Percentiles rank a stretch among this genome's conserved stretches.
Evolutionary conservation across 2,888 invertebrate genomes (phyloP).

Genomic region (Dicyrtomina minuta): DNA sequence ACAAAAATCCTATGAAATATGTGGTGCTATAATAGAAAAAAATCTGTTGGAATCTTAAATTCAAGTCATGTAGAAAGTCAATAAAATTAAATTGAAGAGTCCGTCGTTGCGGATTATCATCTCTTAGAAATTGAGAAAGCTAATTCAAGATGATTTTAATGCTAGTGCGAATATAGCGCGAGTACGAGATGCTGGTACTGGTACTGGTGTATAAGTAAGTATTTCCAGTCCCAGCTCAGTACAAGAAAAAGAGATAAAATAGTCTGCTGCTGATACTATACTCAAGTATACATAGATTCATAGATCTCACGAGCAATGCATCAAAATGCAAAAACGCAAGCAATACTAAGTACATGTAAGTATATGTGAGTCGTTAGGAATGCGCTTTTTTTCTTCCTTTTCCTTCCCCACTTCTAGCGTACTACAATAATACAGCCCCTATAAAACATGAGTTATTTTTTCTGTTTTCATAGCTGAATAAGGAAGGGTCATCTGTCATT

Average conservation of each 20-base stretch:
- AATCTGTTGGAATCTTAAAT: background rate
- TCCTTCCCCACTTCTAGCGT: too few species aligned
- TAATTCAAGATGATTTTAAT: background rate
- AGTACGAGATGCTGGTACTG: too few species aligned
- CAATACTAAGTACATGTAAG: background rate
- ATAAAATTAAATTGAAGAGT: constrained; percentile 10
- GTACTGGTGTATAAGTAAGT: too few species aligned
- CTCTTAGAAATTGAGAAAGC: background rate
- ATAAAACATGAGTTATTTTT: background rate
- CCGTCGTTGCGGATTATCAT: constrained; percentile 25
- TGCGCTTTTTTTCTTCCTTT: too few species aligned
- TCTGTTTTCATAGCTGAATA: constrained; percentile 17
- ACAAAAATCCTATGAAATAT: background rate
- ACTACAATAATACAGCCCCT: too few species aligned
- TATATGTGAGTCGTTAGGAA: too few species aligned
- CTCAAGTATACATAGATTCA: too few species aligned
- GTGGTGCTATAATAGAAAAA: background rate
- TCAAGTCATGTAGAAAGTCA: constrained; percentile 20
- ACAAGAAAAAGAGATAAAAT: too few species aligned
- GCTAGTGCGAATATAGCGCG: background rate
- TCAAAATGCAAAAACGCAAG: background rate
- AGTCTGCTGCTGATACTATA: too few species aligned
- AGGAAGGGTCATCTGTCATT: constrained; percentile 53
- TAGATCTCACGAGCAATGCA: background rate
- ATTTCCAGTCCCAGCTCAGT: too few species aligned